phyloP scores from a whole-genome alignment of 2,113 vertebrate genomes.

The Galeopterus variegatus region DNA sequence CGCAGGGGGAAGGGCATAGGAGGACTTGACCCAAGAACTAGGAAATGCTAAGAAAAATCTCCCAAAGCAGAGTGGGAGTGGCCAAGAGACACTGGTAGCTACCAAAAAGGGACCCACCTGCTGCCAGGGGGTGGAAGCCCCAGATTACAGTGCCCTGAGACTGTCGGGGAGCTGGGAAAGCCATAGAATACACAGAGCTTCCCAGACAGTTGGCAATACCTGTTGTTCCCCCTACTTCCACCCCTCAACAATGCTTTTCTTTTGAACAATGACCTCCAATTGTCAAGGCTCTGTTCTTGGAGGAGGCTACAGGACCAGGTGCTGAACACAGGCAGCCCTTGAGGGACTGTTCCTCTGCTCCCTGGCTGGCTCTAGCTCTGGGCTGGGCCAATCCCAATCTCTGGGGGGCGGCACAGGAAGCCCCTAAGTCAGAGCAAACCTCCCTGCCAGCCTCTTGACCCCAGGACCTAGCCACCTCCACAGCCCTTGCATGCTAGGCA shows the following conservation, averaged over 20 bases:
- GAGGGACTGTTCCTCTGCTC: not conserved
- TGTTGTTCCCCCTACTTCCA: not conserved
- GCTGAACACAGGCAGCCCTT: not conserved
- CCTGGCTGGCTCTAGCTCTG: not conserved
- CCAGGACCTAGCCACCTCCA: not conserved
- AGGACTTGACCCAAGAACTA: fast-evolving
- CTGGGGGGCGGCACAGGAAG: not conserved
- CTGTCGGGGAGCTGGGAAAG: not conserved
- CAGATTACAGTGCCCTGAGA: not conserved
- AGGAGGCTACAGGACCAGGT: not conserved
- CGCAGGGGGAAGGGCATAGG: fast-evolving
- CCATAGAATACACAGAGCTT: not conserved
- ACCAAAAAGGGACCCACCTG: not conserved
- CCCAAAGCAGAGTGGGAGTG: not conserved
- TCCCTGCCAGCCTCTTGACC: not conserved
- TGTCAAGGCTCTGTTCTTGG: not conserved
- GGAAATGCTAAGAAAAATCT: not conserved
- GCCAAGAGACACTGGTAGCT: not conserved
- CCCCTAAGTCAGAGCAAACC: not conserved
- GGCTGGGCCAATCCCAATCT: not conserved
- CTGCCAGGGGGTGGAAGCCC: not conserved
- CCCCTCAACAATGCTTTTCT: not conserved
- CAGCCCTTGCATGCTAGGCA: not conserved
- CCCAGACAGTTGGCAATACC: not conserved
- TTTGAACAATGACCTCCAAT: not conserved